These are phyloP conservation scores for Plusia festucae DNA, from an alignment of 2,888 invertebrate genomes.

Conservation along the genomic window DNA sequence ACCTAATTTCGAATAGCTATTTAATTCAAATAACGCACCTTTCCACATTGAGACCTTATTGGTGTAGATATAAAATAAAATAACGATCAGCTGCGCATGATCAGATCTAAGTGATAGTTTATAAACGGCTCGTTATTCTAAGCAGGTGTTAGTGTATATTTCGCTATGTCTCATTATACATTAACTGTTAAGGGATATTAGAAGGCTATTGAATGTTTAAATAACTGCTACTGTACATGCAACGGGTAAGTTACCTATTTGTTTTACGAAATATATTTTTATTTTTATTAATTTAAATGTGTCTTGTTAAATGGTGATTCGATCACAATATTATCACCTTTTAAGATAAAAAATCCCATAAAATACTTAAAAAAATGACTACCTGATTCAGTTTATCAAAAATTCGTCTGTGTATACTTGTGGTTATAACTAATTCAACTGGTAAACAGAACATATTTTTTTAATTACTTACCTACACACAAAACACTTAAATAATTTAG, in stretches of 20 bases:
- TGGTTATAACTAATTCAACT: too few relatives aligned
- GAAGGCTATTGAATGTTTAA: background rate
- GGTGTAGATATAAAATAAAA: slow-evolving; percentile 7
- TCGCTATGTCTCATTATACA: slow-evolving; percentile 9
- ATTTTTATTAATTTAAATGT: too few relatives aligned
- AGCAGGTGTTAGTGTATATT: slow-evolving; percentile 30
- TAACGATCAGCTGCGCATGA: slow-evolving; percentile 23
- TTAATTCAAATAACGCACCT: background rate
- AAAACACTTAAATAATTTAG: too few relatives aligned
- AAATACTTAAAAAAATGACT: too few relatives aligned
- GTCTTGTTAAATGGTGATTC: too few relatives aligned
- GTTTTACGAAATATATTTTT: background rate
- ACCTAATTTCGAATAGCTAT: background rate
- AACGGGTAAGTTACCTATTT: background rate
- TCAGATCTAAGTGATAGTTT: slow-evolving; percentile 28
- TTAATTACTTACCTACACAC: too few relatives aligned
- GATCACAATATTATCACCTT: too few relatives aligned
- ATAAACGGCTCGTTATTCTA: slow-evolving; percentile 23
- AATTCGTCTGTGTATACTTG: too few relatives aligned
- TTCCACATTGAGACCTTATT: slow-evolving; percentile 3
- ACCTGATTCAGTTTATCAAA: too few relatives aligned
- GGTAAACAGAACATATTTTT: too few relatives aligned
- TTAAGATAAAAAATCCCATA: too few relatives aligned
- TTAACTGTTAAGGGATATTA: background rate
- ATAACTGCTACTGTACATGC: background rate